These are phyloP conservation scores for Malacoraja senta DNA, from an alignment of 2,797 vertebrate species.

Conservation along the genomic window DNA sequence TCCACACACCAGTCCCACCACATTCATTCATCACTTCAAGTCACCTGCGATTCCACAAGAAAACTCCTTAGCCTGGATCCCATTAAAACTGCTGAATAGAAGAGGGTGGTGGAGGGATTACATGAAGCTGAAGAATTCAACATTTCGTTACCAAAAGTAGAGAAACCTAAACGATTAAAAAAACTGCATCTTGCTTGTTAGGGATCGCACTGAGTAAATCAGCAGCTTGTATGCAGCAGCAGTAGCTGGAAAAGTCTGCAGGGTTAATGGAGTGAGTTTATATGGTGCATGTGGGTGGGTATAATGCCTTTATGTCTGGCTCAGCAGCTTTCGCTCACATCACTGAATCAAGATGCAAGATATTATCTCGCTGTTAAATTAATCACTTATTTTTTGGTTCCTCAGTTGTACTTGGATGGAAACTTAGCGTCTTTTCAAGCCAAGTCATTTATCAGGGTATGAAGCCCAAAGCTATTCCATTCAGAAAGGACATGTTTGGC, in stretches of 20 bases:
- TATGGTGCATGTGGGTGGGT: conserved; percentile 39
- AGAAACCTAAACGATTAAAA: background rate
- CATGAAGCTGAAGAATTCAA: background rate
- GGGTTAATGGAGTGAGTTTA: conserved; percentile 43
- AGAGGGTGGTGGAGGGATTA: background rate
- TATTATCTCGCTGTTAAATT: conserved; percentile 45
- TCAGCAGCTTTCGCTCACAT: conserved; percentile 43
- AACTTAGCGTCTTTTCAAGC: conserved; percentile 42
- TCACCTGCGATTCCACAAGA: background rate
- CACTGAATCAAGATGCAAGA: conserved; percentile 44
- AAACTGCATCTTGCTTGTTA: background rate
- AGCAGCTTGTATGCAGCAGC: background rate
- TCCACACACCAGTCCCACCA: no score
- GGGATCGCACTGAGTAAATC: background rate
- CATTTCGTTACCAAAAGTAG: background rate
- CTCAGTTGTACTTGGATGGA: conserved; percentile 43
- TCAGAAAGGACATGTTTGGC: conserved; percentile 37
- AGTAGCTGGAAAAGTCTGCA: background rate
- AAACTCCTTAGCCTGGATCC: background rate
- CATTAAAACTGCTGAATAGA: background rate
- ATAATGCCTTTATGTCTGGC: conserved; percentile 42
- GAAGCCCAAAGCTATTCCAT: conserved; percentile 37
- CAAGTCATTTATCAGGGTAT: conserved; percentile 43
- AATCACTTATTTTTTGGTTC: conserved; percentile 40
- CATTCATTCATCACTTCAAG: background rate